These are phyloP conservation scores for Poeciliopsis paucimaculata DNA, from an alignment of 2,797 vertebrate species.

Conservation along the genomic window DNA sequence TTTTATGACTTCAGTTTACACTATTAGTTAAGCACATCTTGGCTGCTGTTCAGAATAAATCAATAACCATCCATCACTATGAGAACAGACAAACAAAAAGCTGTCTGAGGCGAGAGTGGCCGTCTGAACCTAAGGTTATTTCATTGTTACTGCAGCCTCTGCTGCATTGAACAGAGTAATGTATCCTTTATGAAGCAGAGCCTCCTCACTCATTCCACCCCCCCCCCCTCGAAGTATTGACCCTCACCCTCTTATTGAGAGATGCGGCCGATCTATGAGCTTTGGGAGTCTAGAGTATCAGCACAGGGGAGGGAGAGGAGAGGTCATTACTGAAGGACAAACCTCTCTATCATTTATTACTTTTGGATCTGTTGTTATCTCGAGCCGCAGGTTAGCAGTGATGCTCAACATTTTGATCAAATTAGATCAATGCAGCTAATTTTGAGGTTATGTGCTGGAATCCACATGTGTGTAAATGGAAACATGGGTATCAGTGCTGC, in stretches of 20 bases:
- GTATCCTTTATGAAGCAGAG: slow-evolving; percentile 47
- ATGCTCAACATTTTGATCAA: not conserved
- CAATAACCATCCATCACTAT: not conserved
- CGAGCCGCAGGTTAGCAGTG: not conserved
- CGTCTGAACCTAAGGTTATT: slow-evolving; percentile 46
- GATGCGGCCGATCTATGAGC: slow-evolving; percentile 48
- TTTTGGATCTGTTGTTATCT: not conserved
- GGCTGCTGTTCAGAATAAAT: slow-evolving; percentile 13
- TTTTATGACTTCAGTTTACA: not conserved
- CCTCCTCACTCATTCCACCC: slow-evolving; percentile 36
- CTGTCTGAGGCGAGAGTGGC: not conserved
- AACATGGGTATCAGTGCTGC: slow-evolving; percentile 57
- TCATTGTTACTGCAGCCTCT: slow-evolving; percentile 43
- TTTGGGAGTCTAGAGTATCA: slow-evolving; percentile 61
- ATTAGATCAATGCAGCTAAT: not conserved
- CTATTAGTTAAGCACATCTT: slow-evolving; percentile 12
- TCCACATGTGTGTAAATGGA: slow-evolving; percentile 43
- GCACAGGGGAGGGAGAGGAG: slow-evolving; percentile 8
- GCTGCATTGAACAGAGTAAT: slow-evolving; percentile 40
- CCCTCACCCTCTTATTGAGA: slow-evolving; percentile 51
- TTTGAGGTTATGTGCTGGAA: slow-evolving; percentile 27
- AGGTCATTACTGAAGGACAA: slow-evolving; percentile 31
- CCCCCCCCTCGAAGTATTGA: slow-evolving; percentile 61
- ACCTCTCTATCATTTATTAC: slow-evolving; percentile 42
- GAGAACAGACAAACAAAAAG: slow-evolving; percentile 3